Percentiles rank a stretch among this genome's conserved stretches.
phyloP scores from a whole-genome alignment of 2,797 vertebrate species.

The Lepus townsendii region DNA sequence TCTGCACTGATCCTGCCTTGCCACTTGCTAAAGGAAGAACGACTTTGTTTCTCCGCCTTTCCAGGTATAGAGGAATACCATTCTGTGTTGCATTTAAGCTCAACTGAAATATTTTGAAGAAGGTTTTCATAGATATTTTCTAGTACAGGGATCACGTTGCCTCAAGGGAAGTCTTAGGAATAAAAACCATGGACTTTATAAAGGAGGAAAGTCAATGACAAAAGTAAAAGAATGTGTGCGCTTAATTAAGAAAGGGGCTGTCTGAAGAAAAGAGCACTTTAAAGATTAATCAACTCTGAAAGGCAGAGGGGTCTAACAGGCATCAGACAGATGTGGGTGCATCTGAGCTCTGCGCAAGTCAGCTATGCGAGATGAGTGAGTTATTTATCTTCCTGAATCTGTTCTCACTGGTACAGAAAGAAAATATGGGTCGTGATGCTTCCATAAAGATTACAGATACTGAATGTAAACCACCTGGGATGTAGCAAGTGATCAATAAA shows the following conservation, averaged over 20 bases:
- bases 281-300: neutral
- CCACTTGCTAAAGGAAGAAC: neutral
- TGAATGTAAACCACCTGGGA: neutral
- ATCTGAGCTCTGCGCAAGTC: neutral
- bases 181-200: constrained; percentile 6
- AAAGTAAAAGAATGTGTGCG: neutral
- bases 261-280: neutral
- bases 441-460: neutral
- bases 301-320: neutral
- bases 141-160: neutral
- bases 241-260: neutral
- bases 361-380: neutral
- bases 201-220: neutral
- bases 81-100: neutral
- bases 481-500: neutral
- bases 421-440: neutral
- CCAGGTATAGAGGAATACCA: neutral
- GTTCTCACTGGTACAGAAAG: neutral
- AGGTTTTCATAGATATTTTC: neutral
- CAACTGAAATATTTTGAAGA: neutral
- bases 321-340: neutral
- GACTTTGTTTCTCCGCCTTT: neutral
- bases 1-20: neutral
- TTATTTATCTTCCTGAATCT: neutral
- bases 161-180: neutral